These are phyloP conservation scores for Diaphora mendica DNA, from an alignment of 2,888 invertebrate genomes.

Conservation along the genomic window DNA sequence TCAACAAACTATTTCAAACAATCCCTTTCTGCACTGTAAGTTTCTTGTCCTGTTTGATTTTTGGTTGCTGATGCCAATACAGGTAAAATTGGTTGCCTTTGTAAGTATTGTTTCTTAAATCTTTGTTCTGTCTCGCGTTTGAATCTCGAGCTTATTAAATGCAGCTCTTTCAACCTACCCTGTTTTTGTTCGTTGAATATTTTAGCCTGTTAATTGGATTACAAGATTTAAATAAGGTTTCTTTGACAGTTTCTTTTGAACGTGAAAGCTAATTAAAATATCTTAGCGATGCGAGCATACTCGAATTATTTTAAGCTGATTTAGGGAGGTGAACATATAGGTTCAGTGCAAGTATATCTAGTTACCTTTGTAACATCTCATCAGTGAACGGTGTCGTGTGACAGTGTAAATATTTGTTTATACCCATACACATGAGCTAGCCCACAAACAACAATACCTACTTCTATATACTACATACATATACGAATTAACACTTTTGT, in stretches of 20 bases:
- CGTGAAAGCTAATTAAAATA: conserved; percentile 50
- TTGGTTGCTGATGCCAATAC: conserved; percentile 32
- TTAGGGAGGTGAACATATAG: conserved; percentile 22
- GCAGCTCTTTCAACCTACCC: conserved; percentile 54
- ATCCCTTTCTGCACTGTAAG: conserved; percentile 25
- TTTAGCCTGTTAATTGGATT: conserved; percentile 62
- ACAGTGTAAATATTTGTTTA: conserved; percentile 35
- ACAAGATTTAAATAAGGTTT: conserved; percentile 57
- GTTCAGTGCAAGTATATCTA: conserved; percentile 10
- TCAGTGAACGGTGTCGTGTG: conserved; percentile 24
- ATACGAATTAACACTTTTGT: neutral
- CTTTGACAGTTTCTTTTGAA: conserved; percentile 46
- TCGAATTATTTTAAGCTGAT: conserved; percentile 47
- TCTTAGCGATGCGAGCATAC: conserved; percentile 43
- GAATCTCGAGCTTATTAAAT: conserved; percentile 52
- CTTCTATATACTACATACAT: neutral
- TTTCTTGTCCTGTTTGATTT: conserved; percentile 35
- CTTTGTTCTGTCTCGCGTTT: conserved; percentile 51
- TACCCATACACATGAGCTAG: conserved; percentile 3
- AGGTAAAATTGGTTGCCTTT: conserved; percentile 32
- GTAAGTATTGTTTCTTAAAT: conserved; percentile 48
- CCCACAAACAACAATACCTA: neutral
- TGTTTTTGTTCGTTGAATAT: conserved; percentile 62
- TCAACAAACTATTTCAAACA: conserved; percentile 32
- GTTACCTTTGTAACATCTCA: conserved; percentile 32